Base-by-base conservation (phyloP, 1,140 invertebrate genomes). In the Teleopsis dalmanni region DNA sequence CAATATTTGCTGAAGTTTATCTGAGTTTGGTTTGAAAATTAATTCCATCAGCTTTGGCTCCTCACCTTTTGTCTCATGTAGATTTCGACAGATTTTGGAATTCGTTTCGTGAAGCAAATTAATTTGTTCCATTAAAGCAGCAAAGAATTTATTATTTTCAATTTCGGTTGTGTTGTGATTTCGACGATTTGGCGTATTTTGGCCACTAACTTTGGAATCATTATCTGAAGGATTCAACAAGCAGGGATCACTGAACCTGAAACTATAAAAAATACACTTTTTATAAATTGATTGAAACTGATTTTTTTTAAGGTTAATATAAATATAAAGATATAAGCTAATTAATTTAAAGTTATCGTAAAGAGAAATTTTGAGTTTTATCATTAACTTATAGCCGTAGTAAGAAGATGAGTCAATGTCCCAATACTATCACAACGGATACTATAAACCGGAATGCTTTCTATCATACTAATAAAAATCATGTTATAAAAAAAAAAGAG, bases 11-110 rank as follows among this genome's bases (percentile, higher is more conserved):
- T n/a, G n/a, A n/a, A n/a, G n/a, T n/a, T n/a, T n/a, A n/a, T n/a
- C n/a, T n/a, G n/a, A n/a, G n/a, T n/a, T n/a, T n/a, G n/a, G n/a
- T n/a, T n/a, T n/a, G n/a, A n/a, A n/a, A n/a, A n/a, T 42, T n/a
- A 42, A 14, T 9, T 29, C 18, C 8, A 8, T 40, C 16, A 6
- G 14, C 19, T 5, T 21, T 19, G n/a, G 22, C 0, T 4, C 56
- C 62, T 52, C 46, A 71, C 68, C 65, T 64, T 69, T 71, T 22
- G 63, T 67, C 44, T 71, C 67, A 47, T 71, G 67, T 47, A 71
- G 48, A 57, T 68, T 68, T 21, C 65, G 58, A 52, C 65, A 71
- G 43, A 71, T 69, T 57, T 70, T 71, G n/a, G 67, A 64, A 45
- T 71, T 71, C 13, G 68, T 71, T 45, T 71, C 68, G 14, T 70